Conservation (phyloP, 2,113 vertebrate genomes). For the Oncorhynchus clarkii region DNA sequence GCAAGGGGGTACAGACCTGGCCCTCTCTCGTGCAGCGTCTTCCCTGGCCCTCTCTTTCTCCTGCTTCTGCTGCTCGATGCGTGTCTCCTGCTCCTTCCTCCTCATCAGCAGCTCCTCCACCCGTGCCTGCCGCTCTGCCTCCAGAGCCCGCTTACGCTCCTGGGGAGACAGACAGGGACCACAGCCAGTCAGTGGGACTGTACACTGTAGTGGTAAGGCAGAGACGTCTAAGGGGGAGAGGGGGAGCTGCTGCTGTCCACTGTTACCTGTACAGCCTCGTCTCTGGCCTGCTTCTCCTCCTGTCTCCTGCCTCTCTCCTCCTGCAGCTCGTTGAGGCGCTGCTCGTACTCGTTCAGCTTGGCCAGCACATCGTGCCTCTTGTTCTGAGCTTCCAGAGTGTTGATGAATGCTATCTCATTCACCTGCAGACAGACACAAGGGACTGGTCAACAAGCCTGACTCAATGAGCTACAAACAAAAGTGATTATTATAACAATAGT, state of each 20-base stretch:
- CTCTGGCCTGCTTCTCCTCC: constrained; percentile 96
- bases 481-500: no score
- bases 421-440: constrained; percentile 73
- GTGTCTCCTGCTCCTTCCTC: constrained; percentile 91
- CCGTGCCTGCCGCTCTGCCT: constrained; percentile 93
- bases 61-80: constrained; percentile 93
- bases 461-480: no score
- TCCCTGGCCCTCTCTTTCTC: constrained; percentile 95
- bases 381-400: constrained; percentile 97
- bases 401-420: constrained; percentile 98
- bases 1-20: constrained; percentile 75
- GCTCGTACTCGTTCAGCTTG: constrained; percentile 95
- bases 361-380: constrained; percentile 94
- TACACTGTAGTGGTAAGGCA: not conserved
- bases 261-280: constrained; percentile 96
- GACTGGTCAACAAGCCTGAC: no score
- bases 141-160: constrained; percentile 92
- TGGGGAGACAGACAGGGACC: constrained; percentile 40
- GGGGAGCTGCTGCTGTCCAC: not conserved
- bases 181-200: not conserved
- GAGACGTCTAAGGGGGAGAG: not conserved
- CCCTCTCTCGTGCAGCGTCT: constrained; percentile 92
- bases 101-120: constrained; percentile 90
- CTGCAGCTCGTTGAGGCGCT: constrained; percentile 92
- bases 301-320: constrained; percentile 93